Percentiles rank a stretch among this genome's conserved stretches.
Conservation (phyloP, 2,888 invertebrate genomes). For the Oligia strigilis region DNA sequence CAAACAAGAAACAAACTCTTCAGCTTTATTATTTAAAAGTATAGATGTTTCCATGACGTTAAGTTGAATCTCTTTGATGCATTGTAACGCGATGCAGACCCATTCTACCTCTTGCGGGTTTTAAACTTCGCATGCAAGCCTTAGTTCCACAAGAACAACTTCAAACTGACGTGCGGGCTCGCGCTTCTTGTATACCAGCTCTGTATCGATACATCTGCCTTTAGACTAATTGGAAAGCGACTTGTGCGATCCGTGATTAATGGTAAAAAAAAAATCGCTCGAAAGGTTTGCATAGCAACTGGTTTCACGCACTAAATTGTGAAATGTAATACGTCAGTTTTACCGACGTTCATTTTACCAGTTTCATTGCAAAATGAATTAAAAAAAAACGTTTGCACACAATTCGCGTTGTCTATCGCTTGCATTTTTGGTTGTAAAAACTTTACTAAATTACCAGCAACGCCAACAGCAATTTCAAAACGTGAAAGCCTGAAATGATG, state of each 20-base stretch:
- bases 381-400: slow-evolving; percentile 9
- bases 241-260: slow-evolving; percentile 2
- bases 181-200: slow-evolving; percentile 5
- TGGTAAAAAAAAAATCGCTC: not conserved
- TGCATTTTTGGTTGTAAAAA: not conserved
- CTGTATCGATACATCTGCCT: slow-evolving; percentile 7
- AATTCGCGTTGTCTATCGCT: slow-evolving; percentile 23
- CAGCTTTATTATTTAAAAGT: not conserved
- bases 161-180: slow-evolving; percentile 3
- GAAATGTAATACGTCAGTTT: slow-evolving; percentile 27
- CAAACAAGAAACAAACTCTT: not conserved
- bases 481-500: not conserved
- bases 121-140: not conserved
- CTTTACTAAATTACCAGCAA: not conserved
- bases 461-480: not conserved
- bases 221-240: slow-evolving; percentile 9
- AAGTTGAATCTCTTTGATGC: slow-evolving; percentile 16
- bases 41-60: not conserved
- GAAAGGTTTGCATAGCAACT: slow-evolving; percentile 11
- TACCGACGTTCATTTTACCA: slow-evolving; percentile 6
- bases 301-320: slow-evolving; percentile 14
- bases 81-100: slow-evolving; percentile 1
- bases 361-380: slow-evolving; percentile 13
- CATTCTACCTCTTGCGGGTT: slow-evolving; percentile 15
- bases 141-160: slow-evolving; percentile 24